Percentiles rank a stretch among this genome's conserved stretches.
Evolutionary conservation across 2,113 vertebrate species (phyloP).

Genomic region (Phalacrocorax carbo): DNA sequence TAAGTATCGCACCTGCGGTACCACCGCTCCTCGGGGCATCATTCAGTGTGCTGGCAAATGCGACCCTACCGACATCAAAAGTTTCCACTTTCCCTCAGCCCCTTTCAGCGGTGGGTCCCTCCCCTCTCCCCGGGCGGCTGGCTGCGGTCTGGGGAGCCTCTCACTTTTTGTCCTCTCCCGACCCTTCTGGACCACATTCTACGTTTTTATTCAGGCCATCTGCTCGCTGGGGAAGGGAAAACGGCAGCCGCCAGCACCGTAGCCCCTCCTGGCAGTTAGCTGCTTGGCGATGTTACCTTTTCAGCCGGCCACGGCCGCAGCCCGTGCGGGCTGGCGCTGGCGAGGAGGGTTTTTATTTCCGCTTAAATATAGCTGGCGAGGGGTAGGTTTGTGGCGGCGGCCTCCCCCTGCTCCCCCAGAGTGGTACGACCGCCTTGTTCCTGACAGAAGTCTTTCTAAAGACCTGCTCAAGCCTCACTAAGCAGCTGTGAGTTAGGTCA

Average conservation of each 20-base stretch:
- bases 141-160: constrained; percentile 86
- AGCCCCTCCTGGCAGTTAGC: constrained; percentile 13
- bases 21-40: neutral
- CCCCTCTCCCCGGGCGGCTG: constrained; percentile 81
- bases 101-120: constrained; percentile 73
- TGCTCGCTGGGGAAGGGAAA: constrained; percentile 81
- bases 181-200: constrained; percentile 88
- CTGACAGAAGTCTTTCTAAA: constrained; percentile 93
- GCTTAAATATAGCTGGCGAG: constrained; percentile 65
- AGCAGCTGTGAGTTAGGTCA: constrained; percentile 99
- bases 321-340: neutral
- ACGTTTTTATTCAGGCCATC: constrained; percentile 90
- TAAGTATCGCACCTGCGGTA: constrained; percentile 73
- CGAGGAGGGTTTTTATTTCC: constrained; percentile 30
- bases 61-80: constrained; percentile 71
- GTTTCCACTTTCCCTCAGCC: constrained; percentile 63
- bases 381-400: constrained; percentile 61
- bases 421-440: constrained; percentile 78
- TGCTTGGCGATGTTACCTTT: neutral
- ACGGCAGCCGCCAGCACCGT: neutral
- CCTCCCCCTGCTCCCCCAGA: constrained; percentile 69
- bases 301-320: neutral
- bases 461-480: constrained; percentile 99
- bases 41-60: neutral
- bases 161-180: constrained; percentile 90